Evolutionary conservation across 2,797 vertebrate species (phyloP).

Genomic region (Hyperoplus lanceolatus): DNA sequence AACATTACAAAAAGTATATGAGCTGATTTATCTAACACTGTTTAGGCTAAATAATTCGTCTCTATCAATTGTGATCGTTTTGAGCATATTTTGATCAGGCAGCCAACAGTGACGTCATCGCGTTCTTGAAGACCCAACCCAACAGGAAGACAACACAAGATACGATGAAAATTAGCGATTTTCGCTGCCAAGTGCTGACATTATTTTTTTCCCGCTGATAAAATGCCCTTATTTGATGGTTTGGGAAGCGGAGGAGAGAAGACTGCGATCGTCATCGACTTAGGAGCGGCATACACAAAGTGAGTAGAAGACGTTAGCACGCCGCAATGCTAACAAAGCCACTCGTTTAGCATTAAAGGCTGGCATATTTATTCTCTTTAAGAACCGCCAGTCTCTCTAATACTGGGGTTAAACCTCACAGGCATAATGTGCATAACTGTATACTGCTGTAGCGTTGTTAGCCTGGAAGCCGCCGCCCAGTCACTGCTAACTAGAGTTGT

Average conservation of each 20-base stretch:
- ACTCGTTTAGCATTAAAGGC: slow-evolving; percentile 24
- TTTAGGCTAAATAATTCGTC: not conserved
- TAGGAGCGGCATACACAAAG: slow-evolving; percentile 98
- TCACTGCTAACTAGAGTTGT: slow-evolving; percentile 10
- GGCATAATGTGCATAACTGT: accelerated
- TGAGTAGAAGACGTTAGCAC: slow-evolving; percentile 82
- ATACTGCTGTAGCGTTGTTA: not conserved
- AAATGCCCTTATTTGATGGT: slow-evolving; percentile 96
- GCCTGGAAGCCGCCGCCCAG: not conserved
- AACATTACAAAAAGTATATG: not conserved
- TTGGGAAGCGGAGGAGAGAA: slow-evolving; percentile 96
- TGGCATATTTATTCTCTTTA: not conserved
- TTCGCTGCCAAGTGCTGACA: not conserved
- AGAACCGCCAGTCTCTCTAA: not conserved
- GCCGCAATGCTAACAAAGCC: not conserved
- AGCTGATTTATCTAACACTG: not conserved
- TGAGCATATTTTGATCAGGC: slow-evolving; percentile 57
- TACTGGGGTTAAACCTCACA: accelerated
- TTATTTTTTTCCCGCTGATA: slow-evolving; percentile 20
- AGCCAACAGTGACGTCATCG: slow-evolving; percentile 41
- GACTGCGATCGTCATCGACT: slow-evolving; percentile 95
- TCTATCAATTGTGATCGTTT: not conserved
- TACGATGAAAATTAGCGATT: slow-evolving; percentile 30
- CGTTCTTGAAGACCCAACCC: slow-evolving; percentile 44
- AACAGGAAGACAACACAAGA: slow-evolving; percentile 58